These are phyloP conservation scores for Hormaphis cornu DNA, from an alignment of 1,140 invertebrate species.

Conservation along the genomic window DNA sequence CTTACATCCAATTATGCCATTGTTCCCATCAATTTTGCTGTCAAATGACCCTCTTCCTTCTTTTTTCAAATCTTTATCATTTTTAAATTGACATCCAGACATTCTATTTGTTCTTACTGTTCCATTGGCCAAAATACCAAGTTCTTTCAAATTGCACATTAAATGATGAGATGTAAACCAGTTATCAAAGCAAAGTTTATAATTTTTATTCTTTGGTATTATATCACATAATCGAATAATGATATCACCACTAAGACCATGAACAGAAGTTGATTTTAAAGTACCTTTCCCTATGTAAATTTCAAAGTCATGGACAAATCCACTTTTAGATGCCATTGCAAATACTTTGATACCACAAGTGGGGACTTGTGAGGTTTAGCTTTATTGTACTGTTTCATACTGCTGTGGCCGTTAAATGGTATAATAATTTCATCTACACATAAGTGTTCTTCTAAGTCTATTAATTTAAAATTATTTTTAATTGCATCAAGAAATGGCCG, in stretches of 20 bases:
- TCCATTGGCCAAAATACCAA: constrained; percentile 30
- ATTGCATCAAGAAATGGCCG: constrained; percentile 24
- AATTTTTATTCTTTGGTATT: constrained; percentile 26
- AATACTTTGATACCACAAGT: constrained; percentile 37
- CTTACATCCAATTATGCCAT: constrained; percentile 29
- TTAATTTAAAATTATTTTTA: constrained; percentile 32
- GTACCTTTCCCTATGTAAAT: neutral
- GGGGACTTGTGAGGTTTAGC: constrained; percentile 42
- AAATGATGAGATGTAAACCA: constrained; percentile 34
- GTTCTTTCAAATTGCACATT: constrained; percentile 14
- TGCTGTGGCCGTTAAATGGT: constrained; percentile 35
- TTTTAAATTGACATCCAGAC: constrained; percentile 24
- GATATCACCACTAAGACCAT: constrained; percentile 33
- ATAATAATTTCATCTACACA: constrained; percentile 36
- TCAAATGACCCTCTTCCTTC: constrained; percentile 33
- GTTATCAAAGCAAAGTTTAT: constrained; percentile 35
- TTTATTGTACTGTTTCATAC: constrained; percentile 38
- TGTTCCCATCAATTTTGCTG: constrained; percentile 27
- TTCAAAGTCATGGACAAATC: neutral
- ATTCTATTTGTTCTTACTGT: constrained; percentile 34
- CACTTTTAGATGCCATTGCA: neutral
- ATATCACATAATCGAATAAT: constrained; percentile 24
- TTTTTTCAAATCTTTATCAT: constrained; percentile 33
- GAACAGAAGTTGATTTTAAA: neutral
- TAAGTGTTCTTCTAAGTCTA: neutral